phyloP scores from a whole-genome alignment of 2,113 vertebrate genomes.

The Tursiops truncatus region DNA sequence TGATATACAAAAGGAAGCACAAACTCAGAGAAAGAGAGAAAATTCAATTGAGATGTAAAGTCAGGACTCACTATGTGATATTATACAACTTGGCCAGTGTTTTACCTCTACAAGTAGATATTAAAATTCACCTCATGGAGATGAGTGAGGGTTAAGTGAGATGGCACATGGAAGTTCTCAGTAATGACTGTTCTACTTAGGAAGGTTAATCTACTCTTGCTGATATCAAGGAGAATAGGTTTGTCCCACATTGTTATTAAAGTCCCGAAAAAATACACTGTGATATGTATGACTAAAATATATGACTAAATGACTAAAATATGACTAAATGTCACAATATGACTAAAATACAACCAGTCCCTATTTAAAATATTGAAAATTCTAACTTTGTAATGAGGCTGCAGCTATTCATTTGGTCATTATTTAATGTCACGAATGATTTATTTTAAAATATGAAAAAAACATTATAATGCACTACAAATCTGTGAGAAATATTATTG shows the following conservation, averaged over 20 bases:
- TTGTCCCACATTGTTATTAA: background rate
- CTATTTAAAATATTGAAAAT: background rate
- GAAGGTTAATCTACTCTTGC: background rate
- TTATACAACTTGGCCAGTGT: background rate
- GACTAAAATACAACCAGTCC: background rate
- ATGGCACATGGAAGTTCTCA: background rate
- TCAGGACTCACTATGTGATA: background rate
- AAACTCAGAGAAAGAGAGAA: background rate
- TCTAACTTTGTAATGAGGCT: background rate
- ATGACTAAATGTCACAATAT: background rate
- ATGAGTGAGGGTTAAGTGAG: background rate
- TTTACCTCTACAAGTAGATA: background rate
- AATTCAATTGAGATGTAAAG: background rate
- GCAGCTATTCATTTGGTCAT: background rate
- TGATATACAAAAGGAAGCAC: background rate
- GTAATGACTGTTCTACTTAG: background rate
- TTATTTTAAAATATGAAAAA: constrained; percentile 23
- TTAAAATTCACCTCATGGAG: background rate
- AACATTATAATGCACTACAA: background rate
- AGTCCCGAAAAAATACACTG: background rate
- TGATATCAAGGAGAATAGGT: background rate
- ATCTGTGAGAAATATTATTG: background rate
- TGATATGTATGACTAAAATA: background rate
- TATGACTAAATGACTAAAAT: background rate
- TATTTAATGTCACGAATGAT: constrained; percentile 3